A percentile compares a stretch with the other conserved stretches of the same genome.
Evolutionary conservation across 2,888 invertebrate species (phyloP).

Genomic region (Epirrhoe tristata): DNA sequence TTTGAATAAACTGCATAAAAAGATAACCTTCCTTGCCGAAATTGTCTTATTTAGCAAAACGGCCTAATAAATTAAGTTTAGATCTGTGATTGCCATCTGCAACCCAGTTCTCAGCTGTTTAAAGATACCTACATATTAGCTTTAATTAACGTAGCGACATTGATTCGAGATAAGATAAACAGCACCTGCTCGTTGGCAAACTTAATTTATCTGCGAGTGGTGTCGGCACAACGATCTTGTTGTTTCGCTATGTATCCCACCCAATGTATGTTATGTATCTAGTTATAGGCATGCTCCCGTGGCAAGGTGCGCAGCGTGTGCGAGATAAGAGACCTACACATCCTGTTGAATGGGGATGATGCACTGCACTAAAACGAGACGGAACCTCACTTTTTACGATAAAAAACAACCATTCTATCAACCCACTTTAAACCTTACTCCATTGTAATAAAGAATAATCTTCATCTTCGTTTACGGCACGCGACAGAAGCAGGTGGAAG

Average conservation of each 20-base stretch:
- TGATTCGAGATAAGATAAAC: constrained; percentile 70
- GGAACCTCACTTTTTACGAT: constrained; percentile 67
- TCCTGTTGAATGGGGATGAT: constrained; percentile 74
- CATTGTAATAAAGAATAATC: constrained; percentile 41
- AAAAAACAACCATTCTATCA: constrained; percentile 61
- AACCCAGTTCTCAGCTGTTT: constrained; percentile 46
- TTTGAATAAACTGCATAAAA: too few species aligned
- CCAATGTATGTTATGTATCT: constrained; percentile 62
- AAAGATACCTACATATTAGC: constrained; percentile 55
- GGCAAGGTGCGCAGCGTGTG: constrained; percentile 81
- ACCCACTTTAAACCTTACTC: constrained; percentile 42
- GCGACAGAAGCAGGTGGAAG: constrained; percentile 83
- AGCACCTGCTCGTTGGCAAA: constrained; percentile 75
- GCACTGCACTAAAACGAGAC: constrained; percentile 68
- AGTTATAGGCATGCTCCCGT: constrained; percentile 14
- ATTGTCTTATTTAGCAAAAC: constrained; percentile 11
- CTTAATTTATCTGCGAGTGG: constrained; percentile 72
- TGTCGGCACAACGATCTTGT: constrained; percentile 67
- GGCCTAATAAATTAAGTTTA: constrained; percentile 53
- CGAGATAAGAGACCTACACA: constrained; percentile 82
- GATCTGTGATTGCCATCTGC: constrained; percentile 54
- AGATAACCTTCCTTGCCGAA: too few species aligned
- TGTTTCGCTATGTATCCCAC: constrained; percentile 52
- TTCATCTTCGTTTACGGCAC: constrained; percentile 59
- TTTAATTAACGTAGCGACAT: constrained; percentile 73